phyloP scores from a whole-genome alignment of 1,140 invertebrate species.

The Prorops nasuta region DNA sequence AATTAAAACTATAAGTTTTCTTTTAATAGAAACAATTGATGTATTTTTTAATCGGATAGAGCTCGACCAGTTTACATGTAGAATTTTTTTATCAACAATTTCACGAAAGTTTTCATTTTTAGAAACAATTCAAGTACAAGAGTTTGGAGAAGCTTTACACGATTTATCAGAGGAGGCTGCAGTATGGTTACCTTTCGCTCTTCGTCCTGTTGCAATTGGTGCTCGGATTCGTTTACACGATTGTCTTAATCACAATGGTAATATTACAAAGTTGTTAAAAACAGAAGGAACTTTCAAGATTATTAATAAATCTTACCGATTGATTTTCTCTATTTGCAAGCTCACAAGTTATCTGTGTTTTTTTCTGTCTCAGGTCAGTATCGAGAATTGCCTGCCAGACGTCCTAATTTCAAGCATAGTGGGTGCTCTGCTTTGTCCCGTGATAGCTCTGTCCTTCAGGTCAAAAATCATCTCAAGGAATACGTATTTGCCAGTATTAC shows the following conservation, averaged over 20 bases:
- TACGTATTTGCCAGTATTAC: constrained; percentile 52
- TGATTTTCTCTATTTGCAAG: too few relatives aligned
- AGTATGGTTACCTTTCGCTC: constrained; percentile 74
- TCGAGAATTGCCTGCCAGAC: constrained; percentile 47
- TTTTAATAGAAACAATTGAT: too few relatives aligned
- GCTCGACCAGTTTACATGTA: too few relatives aligned
- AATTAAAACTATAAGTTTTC: too few relatives aligned
- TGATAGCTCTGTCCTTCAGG: constrained; percentile 56
- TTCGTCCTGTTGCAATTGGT: constrained; percentile 69
- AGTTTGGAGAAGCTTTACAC: constrained; percentile 71
- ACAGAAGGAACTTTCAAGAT: too few relatives aligned
- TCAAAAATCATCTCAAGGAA: constrained; percentile 52
- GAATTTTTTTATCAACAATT: too few relatives aligned
- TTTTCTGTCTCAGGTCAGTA: constrained; percentile 37
- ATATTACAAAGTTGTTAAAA: constrained; percentile 34
- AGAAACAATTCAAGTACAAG: constrained; percentile 74
- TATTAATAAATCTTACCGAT: too few relatives aligned
- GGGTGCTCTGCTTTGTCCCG: constrained; percentile 51
- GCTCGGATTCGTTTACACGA: constrained; percentile 64
- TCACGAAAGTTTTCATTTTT: constrained; percentile 47
- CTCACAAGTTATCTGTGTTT: constrained; percentile 8
- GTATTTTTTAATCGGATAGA: too few relatives aligned
- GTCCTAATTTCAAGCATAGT: constrained; percentile 41
- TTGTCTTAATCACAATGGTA: constrained; percentile 60
- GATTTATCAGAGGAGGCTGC: constrained; percentile 72